phyloP scores from a whole-genome alignment of 2,888 invertebrate species.

The Tigriopus californicus region DNA sequence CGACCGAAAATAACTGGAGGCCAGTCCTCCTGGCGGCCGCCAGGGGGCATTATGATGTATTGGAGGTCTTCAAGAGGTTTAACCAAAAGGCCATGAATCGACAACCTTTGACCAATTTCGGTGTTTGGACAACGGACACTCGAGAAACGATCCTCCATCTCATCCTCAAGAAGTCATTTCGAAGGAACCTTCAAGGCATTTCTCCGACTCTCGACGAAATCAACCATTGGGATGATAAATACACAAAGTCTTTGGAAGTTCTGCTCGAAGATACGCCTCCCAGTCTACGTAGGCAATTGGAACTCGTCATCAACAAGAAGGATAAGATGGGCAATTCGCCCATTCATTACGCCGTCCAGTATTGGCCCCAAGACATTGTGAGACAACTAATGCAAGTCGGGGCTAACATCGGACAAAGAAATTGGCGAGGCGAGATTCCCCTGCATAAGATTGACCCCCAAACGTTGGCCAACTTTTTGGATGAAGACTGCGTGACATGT shows the following conservation, averaged over 20 bases:
- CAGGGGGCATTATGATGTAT: conserved; percentile 27
- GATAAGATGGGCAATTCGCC: conserved; percentile 46
- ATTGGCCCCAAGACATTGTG: conserved; percentile 41
- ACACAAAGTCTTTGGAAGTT: background rate
- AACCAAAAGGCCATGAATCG: no score
- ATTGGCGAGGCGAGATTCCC: conserved; percentile 43
- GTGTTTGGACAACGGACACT: conserved; percentile 1
- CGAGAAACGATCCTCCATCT: conserved; percentile 19
- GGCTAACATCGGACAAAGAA: conserved; percentile 48
- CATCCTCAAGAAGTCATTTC: background rate
- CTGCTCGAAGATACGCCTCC: background rate
- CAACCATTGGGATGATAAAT: background rate
- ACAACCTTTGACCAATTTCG: conserved; percentile 47
- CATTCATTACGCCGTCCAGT: conserved; percentile 33
- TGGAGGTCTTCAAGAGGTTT: conserved; percentile 39
- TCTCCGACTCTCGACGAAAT: no score
- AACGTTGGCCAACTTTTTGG: conserved; percentile 46
- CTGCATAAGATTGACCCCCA: conserved; percentile 48
- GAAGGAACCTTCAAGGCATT: background rate
- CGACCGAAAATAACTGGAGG: conserved; percentile 14
- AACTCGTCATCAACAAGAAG: conserved; percentile 35
- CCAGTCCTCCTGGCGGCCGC: conserved; percentile 18
- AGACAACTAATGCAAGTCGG: conserved; percentile 44
- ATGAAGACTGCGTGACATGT: conserved; percentile 44
- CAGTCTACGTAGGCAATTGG: background rate